These are phyloP conservation scores for Aphelenchoides bicaudatus DNA, from an alignment of 2,888 invertebrate species.

Conservation along the genomic window DNA sequence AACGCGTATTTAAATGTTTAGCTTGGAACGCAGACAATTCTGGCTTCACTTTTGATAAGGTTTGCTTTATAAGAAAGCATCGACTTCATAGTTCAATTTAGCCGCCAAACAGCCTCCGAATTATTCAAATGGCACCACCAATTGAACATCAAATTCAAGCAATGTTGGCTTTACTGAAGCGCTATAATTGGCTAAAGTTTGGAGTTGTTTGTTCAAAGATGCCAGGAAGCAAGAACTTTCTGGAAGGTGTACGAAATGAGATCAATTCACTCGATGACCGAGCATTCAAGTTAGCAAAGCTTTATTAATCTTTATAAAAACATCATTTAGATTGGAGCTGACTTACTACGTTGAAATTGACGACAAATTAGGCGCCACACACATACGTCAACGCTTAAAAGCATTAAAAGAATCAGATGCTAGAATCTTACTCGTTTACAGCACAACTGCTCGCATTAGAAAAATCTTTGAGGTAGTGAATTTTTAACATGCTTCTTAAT, in stretches of 20 bases:
- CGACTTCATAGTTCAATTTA: neutral
- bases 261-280: constrained; percentile 35
- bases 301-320: constrained; percentile 6
- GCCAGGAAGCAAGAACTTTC: constrained; percentile 46
- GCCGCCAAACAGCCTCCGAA: constrained; percentile 39
- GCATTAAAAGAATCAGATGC: constrained; percentile 66
- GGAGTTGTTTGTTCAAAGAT: constrained; percentile 55
- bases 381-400: constrained; percentile 27
- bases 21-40: constrained; percentile 97
- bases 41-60: constrained; percentile 65
- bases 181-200: constrained; percentile 68
- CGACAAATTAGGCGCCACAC: constrained; percentile 18
- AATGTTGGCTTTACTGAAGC: constrained; percentile 86
- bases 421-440: constrained; percentile 84
- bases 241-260: constrained; percentile 43
- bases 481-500: constrained; percentile 2
- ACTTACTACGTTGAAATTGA: constrained; percentile 50
- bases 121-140: constrained; percentile 85
- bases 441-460: constrained; percentile 40
- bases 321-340: constrained; percentile 45
- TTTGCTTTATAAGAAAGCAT: constrained; percentile 17
- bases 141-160: constrained; percentile 93
- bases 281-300: constrained; percentile 21
- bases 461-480: constrained; percentile 67
- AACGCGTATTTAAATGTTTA: no score